phyloP scores from a whole-genome alignment of 2,888 invertebrate species.

The Ecliptopera silaceata region DNA sequence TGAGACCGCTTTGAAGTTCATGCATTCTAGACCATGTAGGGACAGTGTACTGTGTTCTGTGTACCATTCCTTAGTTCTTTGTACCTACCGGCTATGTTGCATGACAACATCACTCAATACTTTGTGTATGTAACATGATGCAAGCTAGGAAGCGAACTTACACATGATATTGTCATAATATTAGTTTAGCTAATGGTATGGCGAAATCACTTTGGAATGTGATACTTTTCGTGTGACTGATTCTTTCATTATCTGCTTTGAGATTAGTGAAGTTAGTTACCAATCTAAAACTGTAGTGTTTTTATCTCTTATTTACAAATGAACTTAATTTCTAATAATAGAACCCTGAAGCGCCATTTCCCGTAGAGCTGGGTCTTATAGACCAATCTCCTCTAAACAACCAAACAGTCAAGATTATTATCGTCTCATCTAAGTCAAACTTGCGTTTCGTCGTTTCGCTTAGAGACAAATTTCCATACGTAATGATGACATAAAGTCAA shows the following conservation, averaged over 20 bases:
- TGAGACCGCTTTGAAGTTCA: constrained; percentile 21
- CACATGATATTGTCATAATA: constrained; percentile 18
- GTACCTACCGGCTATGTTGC: constrained; percentile 15
- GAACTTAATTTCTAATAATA: too few species aligned
- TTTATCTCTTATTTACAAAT: too few species aligned
- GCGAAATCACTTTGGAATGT: constrained; percentile 25
- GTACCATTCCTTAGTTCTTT: constrained; percentile 14
- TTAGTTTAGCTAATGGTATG: constrained; percentile 32
- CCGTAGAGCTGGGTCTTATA: too few species aligned
- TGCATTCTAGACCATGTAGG: constrained; percentile 26
- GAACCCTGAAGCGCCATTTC: too few species aligned
- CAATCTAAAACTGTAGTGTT: too few species aligned
- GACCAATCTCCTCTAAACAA: too few species aligned
- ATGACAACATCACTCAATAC: constrained; percentile 25
- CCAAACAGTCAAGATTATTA: too few species aligned
- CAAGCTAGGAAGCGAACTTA: constrained; percentile 42
- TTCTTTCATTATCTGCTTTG: not conserved
- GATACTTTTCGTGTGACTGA: constrained; percentile 9
- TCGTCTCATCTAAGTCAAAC: too few species aligned
- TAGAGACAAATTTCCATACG: too few species aligned
- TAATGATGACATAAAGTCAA: too few species aligned
- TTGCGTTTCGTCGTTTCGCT: too few species aligned
- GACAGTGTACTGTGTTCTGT: not conserved
- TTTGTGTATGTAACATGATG: constrained; percentile 38
- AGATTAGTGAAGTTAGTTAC: too few species aligned